These are phyloP conservation scores for Ceratina japonica DNA, from an alignment of 1,140 invertebrate genomes.

Conservation along the genomic window DNA sequence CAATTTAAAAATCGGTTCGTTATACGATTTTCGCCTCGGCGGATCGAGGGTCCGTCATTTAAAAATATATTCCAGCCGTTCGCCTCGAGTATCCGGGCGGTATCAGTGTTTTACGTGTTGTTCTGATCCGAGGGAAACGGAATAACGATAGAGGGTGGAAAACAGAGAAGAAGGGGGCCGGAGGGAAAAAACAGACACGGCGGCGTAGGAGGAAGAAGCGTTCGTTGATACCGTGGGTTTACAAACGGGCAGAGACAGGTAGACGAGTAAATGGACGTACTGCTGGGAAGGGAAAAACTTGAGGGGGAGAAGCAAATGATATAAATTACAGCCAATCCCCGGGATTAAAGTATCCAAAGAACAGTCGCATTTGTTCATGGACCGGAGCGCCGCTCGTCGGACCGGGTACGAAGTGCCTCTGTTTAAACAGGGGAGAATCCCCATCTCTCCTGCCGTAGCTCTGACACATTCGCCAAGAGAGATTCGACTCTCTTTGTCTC, in stretches of 20 bases:
- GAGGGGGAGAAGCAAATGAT: conserved; percentile 54
- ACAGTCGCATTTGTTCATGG: conserved; percentile 66
- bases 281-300: conserved; percentile 30
- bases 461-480: conserved; percentile 37
- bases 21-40: too few species aligned
- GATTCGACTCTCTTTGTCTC: conserved; percentile 11
- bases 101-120: neutral
- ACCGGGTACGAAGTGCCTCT: conserved; percentile 61
- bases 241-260: conserved; percentile 42
- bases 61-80: neutral
- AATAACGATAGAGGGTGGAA: neutral
- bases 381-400: conserved; percentile 59
- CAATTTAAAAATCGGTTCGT: too few species aligned
- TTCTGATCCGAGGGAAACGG: neutral
- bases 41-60: too few species aligned
- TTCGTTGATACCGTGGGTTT: conserved; percentile 40
- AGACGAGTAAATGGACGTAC: conserved; percentile 19
- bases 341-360: conserved; percentile 67
- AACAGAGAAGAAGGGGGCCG: too few species aligned
- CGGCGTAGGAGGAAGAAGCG: conserved; percentile 1
- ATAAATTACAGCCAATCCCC: conserved; percentile 66
- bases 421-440: conserved; percentile 63
- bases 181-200: neutral
- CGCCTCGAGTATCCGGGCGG: neutral
- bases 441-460: conserved; percentile 45